Evolutionary conservation across 2,888 invertebrate genomes (phyloP), one percentile per base, ranked within the genome.

Genomic region (Metacarcinus magister): DNA sequence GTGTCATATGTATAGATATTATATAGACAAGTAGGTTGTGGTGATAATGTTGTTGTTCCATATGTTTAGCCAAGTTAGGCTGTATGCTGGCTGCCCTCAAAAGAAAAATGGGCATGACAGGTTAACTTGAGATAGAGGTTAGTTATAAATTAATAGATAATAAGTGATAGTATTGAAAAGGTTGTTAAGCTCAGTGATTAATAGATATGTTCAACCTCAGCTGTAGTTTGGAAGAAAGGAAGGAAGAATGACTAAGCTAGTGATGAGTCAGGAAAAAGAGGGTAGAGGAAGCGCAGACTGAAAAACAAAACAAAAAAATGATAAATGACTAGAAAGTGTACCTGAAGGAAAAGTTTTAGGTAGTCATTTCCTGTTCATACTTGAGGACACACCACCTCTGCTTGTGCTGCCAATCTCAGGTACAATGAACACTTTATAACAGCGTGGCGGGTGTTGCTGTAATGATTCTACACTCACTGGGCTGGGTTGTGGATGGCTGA

Each of bases 301-400:
- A 32, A 28, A 87, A n/a, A 87, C 32, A 67, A 67, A 67, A 67
- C 7, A 67, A 67, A 23, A 67, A 23, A 23, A 13, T 3, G 39
- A 87, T 13, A 87, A 39, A 32, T 16, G 39, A 39, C 87, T 87
- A 87, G 87, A 87, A 87, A 87, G 87, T 87, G 87, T 0, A 87
- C 5, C 16, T 32, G 87, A 39, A 39, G 87, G 87, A 32, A 16
- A 87, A 39, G 39, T 87, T 87, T 87, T 32, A 32, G 3, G 32
- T 32, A 39, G 87, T 87, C 87, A 39, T 87, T 87, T 87, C 87
- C 87, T 87, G 87, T 87, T 87, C 87, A 87, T n/a, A 87, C 87
- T n/a, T 39, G 87, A 87, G 87, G 87, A 39, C 39, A 39, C 87
- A 87, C 16, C 39, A 87, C 39, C 87, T n/a, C 10, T 19, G 10